Base-by-base conservation (phyloP, 2,888 invertebrate genomes). In the Pteria penguin region DNA sequence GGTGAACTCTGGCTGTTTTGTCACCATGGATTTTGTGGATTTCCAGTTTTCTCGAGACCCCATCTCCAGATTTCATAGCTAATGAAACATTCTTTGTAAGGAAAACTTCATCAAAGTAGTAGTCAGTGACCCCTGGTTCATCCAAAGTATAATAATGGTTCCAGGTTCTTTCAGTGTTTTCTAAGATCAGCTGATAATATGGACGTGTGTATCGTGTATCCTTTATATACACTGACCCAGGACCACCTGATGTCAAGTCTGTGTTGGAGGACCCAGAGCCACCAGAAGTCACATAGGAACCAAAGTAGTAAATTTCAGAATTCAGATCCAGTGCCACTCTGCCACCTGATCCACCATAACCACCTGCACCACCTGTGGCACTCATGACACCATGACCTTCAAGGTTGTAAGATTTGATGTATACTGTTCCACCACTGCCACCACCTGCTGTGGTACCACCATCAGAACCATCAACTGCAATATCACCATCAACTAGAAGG, bases 351-450 rank as follows among this genome's bases (percentile, higher is more conserved):
- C 87, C 88, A 11, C 87, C 88, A 27, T 69, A 61, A 22, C 58
- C 79, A 18, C 88, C 86, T 36, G 71, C 45, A 14, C 88, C 88
- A 22, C 88, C 88, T 2, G 45, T 57, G 4, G 81, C 80, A 57
- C 76, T 70, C 5, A 87, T 62, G 1, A 75, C 52, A 8, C 88
- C 88, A 81, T 87, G 83, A 11, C 88, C 88, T 60, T 87, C 85
- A 0, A 88, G 68, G 36, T 76, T 74, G 27, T 70, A 36, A 22
- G 80, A 81, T 62, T 78, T 57, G 3, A 85, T 82, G 61, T 70
- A 75, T 24, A 87, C 71, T 18, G 85, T 83, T 26, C 88, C 88
- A 22, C 86, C 88, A 77, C 85, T 86, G 22, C 88, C 88, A 29
- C 87, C 88, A 14, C 86, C 88, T 26, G 81, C 74, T 24, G 55